A percentile compares a stretch with the other conserved stretches of the same genome.
Conservation (phyloP, 1,140 invertebrate species). For the Tetramorium parvispinum region DNA sequence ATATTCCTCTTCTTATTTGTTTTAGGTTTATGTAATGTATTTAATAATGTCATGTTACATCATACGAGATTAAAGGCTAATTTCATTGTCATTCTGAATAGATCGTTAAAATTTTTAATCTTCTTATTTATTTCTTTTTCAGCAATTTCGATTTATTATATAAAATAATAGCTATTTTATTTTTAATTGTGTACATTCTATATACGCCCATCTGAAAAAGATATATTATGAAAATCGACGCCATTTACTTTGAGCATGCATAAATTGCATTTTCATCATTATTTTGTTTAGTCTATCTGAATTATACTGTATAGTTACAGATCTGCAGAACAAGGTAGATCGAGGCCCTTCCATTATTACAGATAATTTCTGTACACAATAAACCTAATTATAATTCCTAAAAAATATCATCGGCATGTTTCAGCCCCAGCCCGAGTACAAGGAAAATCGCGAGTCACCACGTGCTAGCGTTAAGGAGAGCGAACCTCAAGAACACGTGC, state of each 20-base stretch:
- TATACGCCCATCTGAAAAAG: not conserved
- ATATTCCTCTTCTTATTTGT: not conserved
- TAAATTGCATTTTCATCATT: not conserved
- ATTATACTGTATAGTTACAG: not conserved
- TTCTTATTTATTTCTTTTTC: not conserved
- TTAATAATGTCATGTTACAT: not conserved
- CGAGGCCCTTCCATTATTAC: not conserved
- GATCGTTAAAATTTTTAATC: not conserved
- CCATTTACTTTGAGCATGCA: not conserved
- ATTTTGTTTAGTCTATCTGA: not conserved
- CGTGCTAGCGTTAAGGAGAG: conserved; percentile 81
- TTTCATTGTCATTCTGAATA: not conserved
- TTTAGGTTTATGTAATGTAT: not conserved
- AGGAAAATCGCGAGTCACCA: conserved; percentile 77
- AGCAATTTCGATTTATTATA: not conserved
- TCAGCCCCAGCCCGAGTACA: conserved; percentile 78
- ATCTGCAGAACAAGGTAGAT: not conserved
- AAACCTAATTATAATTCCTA: not conserved
- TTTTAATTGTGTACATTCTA: not conserved
- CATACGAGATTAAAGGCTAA: not conserved
- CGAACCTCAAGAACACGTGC: conserved; percentile 82
- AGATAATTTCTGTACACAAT: not conserved
- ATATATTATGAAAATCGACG: not conserved
- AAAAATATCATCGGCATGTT: conserved; percentile 29
- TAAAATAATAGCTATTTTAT: not conserved